Conservation (phyloP, 2,113 vertebrate genomes). For the Diadophis punctatus region DNA sequence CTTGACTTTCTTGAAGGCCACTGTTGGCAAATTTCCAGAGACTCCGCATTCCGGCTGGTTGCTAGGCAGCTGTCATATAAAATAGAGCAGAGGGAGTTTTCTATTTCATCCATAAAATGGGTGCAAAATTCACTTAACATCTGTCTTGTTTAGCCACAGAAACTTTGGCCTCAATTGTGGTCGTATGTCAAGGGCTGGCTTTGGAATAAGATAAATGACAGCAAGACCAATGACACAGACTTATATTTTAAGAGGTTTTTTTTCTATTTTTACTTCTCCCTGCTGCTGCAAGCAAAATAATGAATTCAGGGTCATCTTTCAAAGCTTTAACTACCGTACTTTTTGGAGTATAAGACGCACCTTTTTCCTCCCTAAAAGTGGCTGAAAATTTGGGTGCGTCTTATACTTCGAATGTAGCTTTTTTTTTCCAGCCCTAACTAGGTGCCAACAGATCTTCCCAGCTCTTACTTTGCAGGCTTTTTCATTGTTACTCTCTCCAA, state of each 20-base stretch:
- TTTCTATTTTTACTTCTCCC: not conserved
- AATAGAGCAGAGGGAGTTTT: not conserved
- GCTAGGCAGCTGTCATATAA: not conserved
- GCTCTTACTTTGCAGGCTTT: too few relatives aligned
- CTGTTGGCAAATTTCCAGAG: not conserved
- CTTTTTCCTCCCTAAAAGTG: too few relatives aligned
- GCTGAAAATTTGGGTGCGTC: too few relatives aligned
- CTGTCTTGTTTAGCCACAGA: not conserved
- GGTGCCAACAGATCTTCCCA: too few relatives aligned
- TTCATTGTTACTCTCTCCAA: too few relatives aligned
- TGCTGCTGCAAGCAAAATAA: not conserved
- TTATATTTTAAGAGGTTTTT: not conserved
- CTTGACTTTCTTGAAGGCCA: not conserved
- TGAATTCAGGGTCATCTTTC: not conserved
- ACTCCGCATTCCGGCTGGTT: not conserved
- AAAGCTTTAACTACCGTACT: too few relatives aligned
- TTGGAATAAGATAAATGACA: not conserved
- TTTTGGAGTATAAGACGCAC: too few relatives aligned
- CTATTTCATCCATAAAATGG: fast-evolving
- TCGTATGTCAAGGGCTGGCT: not conserved
- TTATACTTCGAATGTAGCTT: too few relatives aligned
- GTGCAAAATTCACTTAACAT: not conserved
- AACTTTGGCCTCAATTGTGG: not conserved
- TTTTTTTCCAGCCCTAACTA: too few relatives aligned
- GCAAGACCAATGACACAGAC: not conserved